Evolutionary conservation across 1,140 invertebrate species (phyloP).

Genomic region (Hormaphis cornu): DNA sequence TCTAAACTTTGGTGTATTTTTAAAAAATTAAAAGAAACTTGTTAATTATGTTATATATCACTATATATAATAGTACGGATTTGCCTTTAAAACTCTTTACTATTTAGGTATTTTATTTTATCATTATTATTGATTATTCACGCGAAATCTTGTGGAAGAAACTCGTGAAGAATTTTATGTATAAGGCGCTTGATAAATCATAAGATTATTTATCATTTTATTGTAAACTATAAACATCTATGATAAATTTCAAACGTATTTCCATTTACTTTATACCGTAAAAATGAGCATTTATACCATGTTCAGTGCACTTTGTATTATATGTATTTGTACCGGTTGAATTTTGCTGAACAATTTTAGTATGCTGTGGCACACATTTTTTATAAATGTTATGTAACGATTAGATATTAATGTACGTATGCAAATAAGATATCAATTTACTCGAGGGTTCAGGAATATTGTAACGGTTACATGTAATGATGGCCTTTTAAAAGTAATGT

Average conservation of each 20-base stretch:
- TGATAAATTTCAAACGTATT: background rate
- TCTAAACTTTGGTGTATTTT: conserved; percentile 20
- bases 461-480: background rate
- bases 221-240: conserved; percentile 1
- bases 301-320: background rate
- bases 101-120: background rate
- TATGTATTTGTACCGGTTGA: conserved; percentile 1
- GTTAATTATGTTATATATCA: background rate
- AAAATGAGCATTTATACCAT: conserved; percentile 1
- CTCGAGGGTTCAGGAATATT: conserved; percentile 30
- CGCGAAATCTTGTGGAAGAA: no score
- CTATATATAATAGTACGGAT: background rate
- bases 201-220: background rate
- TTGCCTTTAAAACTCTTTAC: background rate
- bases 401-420: conserved; percentile 1
- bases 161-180: no score
- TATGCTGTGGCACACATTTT: conserved; percentile 10
- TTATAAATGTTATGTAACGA: background rate
- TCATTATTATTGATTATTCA: background rate
- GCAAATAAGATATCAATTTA: conserved; percentile 6
- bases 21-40: background rate
- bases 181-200: no score
- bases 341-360: conserved; percentile 20
- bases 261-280: background rate
- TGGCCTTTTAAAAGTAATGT: background rate